Percentiles rank a stretch among this genome's conserved stretches.
These are phyloP conservation scores for Branchipolynoe longqiensis DNA, from an alignment of 2,888 invertebrate genomes.

Conservation along the genomic window DNA sequence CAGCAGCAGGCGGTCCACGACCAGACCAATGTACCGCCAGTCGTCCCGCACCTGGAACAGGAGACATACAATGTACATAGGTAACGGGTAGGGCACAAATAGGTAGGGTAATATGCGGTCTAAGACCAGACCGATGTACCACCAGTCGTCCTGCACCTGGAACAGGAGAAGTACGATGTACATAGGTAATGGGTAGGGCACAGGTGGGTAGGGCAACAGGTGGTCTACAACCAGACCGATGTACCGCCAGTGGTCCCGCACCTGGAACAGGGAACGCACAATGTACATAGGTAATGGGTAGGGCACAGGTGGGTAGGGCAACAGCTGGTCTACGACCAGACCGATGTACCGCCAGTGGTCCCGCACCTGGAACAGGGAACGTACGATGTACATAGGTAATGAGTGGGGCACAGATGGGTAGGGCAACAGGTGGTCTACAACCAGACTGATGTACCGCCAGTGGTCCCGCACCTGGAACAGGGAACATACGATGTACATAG, in stretches of 20 bases:
- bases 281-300: not conserved
- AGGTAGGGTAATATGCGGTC: conserved; percentile 67
- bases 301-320: too few relatives aligned
- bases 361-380: conserved; percentile 64
- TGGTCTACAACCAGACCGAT: too few relatives aligned
- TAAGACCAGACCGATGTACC: conserved; percentile 67
- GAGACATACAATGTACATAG: conserved; percentile 1
- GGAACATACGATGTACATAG: too few relatives aligned
- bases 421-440: conserved; percentile 67
- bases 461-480: conserved; percentile 66
- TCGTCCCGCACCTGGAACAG: conserved; percentile 66
- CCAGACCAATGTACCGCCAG: conserved; percentile 67
- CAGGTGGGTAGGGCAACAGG: too few relatives aligned
- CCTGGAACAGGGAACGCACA: too few relatives aligned
- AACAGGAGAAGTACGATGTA: not conserved
- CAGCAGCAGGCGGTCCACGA: conserved; percentile 67
- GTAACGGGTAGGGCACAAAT: too few relatives aligned
- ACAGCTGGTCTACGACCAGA: conserved; percentile 67
- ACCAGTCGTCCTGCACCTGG: conserved; percentile 68
- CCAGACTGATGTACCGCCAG: conserved; percentile 68
- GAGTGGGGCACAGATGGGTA: too few relatives aligned
- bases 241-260: too few relatives aligned
- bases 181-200: too few relatives aligned
- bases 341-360: conserved; percentile 69
- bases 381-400: not conserved